Base-by-base conservation (phyloP, 2,888 invertebrate genomes). In the Nomada goodeniana region DNA sequence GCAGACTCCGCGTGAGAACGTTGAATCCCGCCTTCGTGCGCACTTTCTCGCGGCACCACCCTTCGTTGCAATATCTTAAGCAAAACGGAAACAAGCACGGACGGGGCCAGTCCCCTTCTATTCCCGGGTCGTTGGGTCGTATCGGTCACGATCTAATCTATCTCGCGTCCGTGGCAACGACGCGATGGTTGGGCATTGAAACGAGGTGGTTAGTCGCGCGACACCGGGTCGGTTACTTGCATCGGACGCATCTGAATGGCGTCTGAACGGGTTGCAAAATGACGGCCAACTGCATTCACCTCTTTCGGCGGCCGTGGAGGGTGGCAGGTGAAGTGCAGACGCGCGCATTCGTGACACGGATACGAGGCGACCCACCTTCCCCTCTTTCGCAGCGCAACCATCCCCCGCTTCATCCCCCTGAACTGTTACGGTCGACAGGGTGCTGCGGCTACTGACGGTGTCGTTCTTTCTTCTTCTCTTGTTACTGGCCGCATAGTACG, bases 331-430 rank as follows among this genome's bases (percentile, higher is more conserved):
- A 83, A 79, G 84, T 87, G 81, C 82, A 90, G 90, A 88, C 92
- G 92, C 91, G 92, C 92, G 92, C 92, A 92, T 90, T 92, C 92
- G 90, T 91, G 91, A 91, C 92, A 92, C 90, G 90, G 90, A 90
- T 92, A 86, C 89, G 86, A 83, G 76, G 74, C 79, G 83, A 77
- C 76, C 83, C 80, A 79, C 83, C 83, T 80, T 77, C 78, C 83
- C 69, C 85, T 84, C 80, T 80, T 78, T 76, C 23, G 65, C 82
- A 69, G 75, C 79, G 78, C 84, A 68, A 55, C 36, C 80, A 68
- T 76, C 77, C 83, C 80, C 83, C 87, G 80, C 80, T 78, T 78
- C 83, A 68, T 72, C 83, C 87, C 72, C 74, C 85, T 78, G 87
- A 72, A 85, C 86, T 67, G 77, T 80, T 59, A 42, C 76, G 36